These are phyloP conservation scores for Ctenochaetus hawaiiensis DNA, from an alignment of 2,797 vertebrate genomes.

Conservation along the genomic window DNA sequence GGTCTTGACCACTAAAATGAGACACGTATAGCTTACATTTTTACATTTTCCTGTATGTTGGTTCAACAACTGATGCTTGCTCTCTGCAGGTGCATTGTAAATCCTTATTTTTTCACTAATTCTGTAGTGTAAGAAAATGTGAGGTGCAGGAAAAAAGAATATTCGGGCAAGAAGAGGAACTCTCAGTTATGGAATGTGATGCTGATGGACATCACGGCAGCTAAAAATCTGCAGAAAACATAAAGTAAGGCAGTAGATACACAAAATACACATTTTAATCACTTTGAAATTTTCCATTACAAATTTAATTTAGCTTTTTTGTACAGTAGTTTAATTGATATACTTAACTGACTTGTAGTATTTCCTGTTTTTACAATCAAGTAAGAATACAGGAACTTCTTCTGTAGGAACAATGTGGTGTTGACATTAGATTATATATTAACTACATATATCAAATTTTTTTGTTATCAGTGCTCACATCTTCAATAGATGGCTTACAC, in stretches of 20 bases:
- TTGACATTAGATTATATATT: not conserved
- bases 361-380: not conserved
- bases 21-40: not conserved
- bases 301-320: not conserved
- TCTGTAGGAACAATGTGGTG: not conserved
- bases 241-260: not conserved
- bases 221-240: not conserved
- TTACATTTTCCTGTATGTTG: not conserved
- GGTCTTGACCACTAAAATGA: not conserved
- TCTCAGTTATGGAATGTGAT: not conserved
- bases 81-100: constrained; percentile 2
- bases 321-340: not conserved
- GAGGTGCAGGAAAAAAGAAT: constrained; percentile 1
- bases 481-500: not conserved
- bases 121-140: not conserved
- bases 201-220: not conserved
- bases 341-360: not conserved
- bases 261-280: not conserved
- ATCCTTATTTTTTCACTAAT: not conserved
- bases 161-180: not conserved
- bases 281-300: not conserved
- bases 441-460: not conserved
- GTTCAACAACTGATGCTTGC: not conserved
- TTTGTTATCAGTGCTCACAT: not conserved
- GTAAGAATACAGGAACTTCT: not conserved